These are phyloP conservation scores for Sternotherus odoratus DNA, from an alignment of 2,797 vertebrate genomes.

Conservation along the genomic window DNA sequence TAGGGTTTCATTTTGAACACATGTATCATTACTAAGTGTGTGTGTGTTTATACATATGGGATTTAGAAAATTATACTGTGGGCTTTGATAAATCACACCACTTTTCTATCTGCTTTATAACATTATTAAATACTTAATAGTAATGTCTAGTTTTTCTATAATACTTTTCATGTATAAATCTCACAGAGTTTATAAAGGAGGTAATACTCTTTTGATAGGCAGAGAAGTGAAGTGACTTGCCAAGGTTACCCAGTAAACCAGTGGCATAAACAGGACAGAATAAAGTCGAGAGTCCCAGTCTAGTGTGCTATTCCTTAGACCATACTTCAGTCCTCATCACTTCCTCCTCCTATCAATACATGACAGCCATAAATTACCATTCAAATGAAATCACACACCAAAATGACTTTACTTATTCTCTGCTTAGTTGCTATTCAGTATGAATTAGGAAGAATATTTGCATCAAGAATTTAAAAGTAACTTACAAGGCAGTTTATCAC, in stretches of 20 bases:
- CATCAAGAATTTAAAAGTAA: background rate
- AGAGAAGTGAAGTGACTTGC: background rate
- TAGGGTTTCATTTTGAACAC: background rate
- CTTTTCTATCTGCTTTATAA: background rate
- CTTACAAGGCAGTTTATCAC: background rate
- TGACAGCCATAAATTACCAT: background rate
- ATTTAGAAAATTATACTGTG: background rate
- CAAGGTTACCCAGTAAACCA: background rate
- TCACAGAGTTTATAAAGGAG: background rate
- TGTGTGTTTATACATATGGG: background rate
- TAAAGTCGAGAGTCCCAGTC: background rate
- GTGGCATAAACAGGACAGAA: background rate
- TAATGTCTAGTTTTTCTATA: background rate
- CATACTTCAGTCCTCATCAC: rapidly evolving
- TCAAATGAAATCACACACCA: background rate
- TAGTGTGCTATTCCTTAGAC: background rate
- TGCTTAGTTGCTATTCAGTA: background rate
- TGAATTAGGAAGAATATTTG: background rate
- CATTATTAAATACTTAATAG: background rate
- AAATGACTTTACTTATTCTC: background rate
- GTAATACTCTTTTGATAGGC: background rate
- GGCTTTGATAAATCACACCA: background rate
- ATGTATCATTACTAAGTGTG: background rate
- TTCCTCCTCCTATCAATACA: background rate
- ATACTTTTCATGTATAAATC: background rate